Conservation (phyloP, 2,113 vertebrate species). For the Mungos mungo region DNA sequence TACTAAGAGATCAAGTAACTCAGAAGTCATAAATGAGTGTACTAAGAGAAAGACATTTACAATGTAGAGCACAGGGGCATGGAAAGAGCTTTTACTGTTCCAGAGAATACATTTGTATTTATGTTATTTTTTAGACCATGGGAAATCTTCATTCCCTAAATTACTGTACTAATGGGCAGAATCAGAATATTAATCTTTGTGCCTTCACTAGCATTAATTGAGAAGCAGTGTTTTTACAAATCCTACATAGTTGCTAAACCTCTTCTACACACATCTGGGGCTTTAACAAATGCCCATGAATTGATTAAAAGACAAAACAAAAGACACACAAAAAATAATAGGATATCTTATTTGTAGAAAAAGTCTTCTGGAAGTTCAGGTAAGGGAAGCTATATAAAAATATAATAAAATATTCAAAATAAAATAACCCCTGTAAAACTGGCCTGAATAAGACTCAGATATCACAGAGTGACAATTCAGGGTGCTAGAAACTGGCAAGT, state of each 20-base stretch:
- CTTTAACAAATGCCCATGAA: neutral
- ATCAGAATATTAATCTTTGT: neutral
- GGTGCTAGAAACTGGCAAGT: neutral
- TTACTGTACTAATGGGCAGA: neutral
- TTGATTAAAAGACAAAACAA: neutral
- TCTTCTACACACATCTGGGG: neutral
- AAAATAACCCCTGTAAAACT: neutral
- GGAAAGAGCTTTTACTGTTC: neutral
- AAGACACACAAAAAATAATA: neutral
- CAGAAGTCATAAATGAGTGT: neutral
- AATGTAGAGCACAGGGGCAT: neutral
- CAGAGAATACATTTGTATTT: neutral
- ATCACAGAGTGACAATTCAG: neutral
- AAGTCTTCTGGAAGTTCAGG: neutral
- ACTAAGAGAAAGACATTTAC: conserved; percentile 7
- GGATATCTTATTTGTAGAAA: neutral
- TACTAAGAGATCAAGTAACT: conserved; percentile 43
- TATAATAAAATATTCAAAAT: neutral
- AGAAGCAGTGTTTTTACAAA: neutral
- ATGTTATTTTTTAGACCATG: neutral
- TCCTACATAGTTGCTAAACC: neutral
- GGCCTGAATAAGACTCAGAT: neutral
- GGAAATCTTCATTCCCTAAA: neutral
- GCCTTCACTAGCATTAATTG: neutral
- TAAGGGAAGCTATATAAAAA: neutral